These are phyloP conservation scores for Gonocerus acuteangulatus DNA, from an alignment of 2,888 invertebrate species.

Conservation along the genomic window DNA sequence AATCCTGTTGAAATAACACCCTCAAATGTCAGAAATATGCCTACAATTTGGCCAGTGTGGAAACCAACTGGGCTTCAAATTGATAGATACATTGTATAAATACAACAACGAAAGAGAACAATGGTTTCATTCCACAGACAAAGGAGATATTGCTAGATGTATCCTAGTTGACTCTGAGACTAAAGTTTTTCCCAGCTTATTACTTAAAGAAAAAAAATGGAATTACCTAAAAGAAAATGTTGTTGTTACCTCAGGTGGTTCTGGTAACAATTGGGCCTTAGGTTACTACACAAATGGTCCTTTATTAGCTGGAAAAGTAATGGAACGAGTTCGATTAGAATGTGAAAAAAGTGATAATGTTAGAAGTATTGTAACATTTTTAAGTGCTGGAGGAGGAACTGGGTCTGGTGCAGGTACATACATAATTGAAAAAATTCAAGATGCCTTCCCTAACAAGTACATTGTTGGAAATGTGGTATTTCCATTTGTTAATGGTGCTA, in stretches of 20 bases:
- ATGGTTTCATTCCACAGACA: slow-evolving; percentile 46
- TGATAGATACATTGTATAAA: slow-evolving; percentile 45
- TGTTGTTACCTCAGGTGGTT: slow-evolving; percentile 45
- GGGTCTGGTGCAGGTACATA: slow-evolving; percentile 50
- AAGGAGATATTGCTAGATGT: slow-evolving; percentile 44
- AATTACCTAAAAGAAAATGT: slow-evolving; percentile 45
- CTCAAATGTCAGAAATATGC: slow-evolving; percentile 29
- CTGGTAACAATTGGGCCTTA: slow-evolving; percentile 51
- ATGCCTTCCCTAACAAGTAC: slow-evolving; percentile 46
- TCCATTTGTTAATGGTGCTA: slow-evolving; percentile 48
- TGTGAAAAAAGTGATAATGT: slow-evolving; percentile 46
- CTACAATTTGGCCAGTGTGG: slow-evolving; percentile 52
- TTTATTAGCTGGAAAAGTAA: slow-evolving; percentile 42
- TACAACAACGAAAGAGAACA: slow-evolving; percentile 38
- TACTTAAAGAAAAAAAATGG: slow-evolving; percentile 39
- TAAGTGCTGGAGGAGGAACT: slow-evolving; percentile 50
- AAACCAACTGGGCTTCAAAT: slow-evolving; percentile 48
- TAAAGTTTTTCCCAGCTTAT: slow-evolving; percentile 45
- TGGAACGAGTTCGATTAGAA: slow-evolving; percentile 45
- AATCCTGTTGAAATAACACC: no score
- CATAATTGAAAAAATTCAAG: slow-evolving; percentile 44
- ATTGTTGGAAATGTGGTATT: slow-evolving; percentile 45
- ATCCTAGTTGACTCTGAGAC: slow-evolving; percentile 49
- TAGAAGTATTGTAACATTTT: slow-evolving; percentile 45
- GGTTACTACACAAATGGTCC: slow-evolving; percentile 46